Evolutionary conservation across 2,888 invertebrate genomes (phyloP).

Genomic region (Orthosia cruda): DNA sequence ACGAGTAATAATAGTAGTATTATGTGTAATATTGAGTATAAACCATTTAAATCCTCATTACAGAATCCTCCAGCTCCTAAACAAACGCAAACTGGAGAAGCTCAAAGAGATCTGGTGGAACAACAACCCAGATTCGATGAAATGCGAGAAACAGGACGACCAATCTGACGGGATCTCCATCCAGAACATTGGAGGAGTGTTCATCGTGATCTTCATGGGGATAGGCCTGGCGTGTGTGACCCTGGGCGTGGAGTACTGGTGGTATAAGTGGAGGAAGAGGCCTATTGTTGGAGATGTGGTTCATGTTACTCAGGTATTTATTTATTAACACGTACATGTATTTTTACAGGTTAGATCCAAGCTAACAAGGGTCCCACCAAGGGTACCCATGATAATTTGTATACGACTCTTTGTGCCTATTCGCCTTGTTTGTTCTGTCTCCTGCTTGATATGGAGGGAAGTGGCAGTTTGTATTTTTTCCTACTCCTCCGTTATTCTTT

Average conservation of each 20-base stretch:
- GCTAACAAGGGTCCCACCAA: too few species aligned
- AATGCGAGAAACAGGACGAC: conserved; percentile 97
- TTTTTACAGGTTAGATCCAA: too few species aligned
- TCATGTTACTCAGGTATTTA: conserved; percentile 92
- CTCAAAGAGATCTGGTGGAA: conserved; percentile 99
- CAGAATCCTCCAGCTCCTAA: conserved; percentile 98
- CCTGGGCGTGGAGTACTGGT: conserved; percentile 98
- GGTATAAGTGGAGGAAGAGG: conserved; percentile 95
- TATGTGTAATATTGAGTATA: too few species aligned
- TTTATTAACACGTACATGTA: too few species aligned
- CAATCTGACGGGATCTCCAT: conserved; percentile 99
- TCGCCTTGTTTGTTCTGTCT: too few species aligned
- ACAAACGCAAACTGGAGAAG: conserved; percentile 97
- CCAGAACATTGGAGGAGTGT: conserved; percentile 99
- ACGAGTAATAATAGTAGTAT: too few species aligned
- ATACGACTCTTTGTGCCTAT: too few species aligned
- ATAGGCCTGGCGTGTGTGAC: conserved; percentile 98
- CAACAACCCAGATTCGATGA: conserved; percentile 94
- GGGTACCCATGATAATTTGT: too few species aligned
- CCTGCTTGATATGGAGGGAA: too few species aligned
- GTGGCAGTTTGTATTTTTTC: too few species aligned
- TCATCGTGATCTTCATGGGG: conserved; percentile 99
- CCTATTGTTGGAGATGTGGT: conserved; percentile 92
- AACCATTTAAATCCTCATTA: too few species aligned
- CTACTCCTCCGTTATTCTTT: too few species aligned